phyloP scores from a whole-genome alignment of 2,888 invertebrate species.

The Lobophora halterata region DNA sequence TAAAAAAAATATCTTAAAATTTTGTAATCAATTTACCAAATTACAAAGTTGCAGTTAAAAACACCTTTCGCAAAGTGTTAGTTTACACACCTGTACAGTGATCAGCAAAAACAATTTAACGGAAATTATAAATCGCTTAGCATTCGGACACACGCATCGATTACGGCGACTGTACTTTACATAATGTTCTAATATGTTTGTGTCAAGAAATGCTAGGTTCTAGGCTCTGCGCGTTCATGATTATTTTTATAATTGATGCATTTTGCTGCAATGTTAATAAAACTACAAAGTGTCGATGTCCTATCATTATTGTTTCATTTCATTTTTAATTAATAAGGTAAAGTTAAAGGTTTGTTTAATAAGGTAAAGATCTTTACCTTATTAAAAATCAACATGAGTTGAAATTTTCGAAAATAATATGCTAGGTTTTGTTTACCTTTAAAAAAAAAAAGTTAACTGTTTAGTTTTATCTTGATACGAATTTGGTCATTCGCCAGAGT shows the following conservation, averaged over 20 bases:
- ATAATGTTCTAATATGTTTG: slow-evolving; percentile 39
- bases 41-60: slow-evolving; percentile 2
- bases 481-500: too few relatives aligned
- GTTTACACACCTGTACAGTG: slow-evolving; percentile 25
- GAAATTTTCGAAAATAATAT: too few relatives aligned
- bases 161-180: slow-evolving; percentile 34
- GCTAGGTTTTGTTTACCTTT: too few relatives aligned
- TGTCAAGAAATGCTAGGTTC: slow-evolving; percentile 29
- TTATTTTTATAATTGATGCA: neutral
- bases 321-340: too few relatives aligned
- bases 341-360: too few relatives aligned
- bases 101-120: slow-evolving; percentile 37
- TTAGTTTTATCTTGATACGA: too few relatives aligned
- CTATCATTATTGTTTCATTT: too few relatives aligned
- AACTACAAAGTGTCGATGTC: too few relatives aligned
- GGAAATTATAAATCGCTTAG: slow-evolving; percentile 40
- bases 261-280: neutral
- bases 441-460: too few relatives aligned
- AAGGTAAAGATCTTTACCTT: too few relatives aligned
- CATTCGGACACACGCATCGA: slow-evolving; percentile 33
- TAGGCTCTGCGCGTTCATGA: slow-evolving; percentile 20
- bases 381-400: too few relatives aligned
- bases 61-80: slow-evolving; percentile 24
- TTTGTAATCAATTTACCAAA: slow-evolving; percentile 3
- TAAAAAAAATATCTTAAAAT: too few relatives aligned